Evolutionary conservation across 2,797 vertebrate genomes (phyloP).

Genomic region (Meda fulgida): DNA sequence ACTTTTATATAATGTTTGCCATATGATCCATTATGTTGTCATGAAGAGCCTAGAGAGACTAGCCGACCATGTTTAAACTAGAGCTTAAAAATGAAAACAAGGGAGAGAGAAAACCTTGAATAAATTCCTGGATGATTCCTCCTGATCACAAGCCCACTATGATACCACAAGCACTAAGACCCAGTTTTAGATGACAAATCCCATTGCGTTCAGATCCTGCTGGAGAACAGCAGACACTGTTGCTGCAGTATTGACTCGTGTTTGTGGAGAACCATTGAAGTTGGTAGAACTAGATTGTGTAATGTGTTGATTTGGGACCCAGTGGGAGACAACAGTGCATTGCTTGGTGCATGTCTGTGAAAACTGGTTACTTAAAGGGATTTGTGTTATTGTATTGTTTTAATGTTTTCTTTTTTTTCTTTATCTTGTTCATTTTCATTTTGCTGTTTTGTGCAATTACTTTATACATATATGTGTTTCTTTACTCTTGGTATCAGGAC

Average conservation of each 20-base stretch:
- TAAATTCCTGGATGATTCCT: slow-evolving; percentile 30
- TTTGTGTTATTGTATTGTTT: slow-evolving; percentile 21
- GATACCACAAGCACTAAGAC: not conserved
- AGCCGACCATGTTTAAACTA: not conserved
- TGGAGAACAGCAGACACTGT: not conserved
- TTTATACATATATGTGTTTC: slow-evolving; percentile 46
- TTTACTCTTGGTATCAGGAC: slow-evolving; percentile 40
- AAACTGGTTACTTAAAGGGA: slow-evolving; percentile 45
- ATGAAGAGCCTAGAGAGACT: not conserved
- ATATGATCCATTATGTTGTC: slow-evolving; percentile 4
- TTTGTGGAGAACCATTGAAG: not conserved
- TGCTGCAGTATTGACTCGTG: slow-evolving; percentile 13
- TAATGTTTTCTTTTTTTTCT: not conserved
- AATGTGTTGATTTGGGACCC: slow-evolving; percentile 19
- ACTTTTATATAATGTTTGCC: slow-evolving; percentile 55
- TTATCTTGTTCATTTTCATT: not conserved
- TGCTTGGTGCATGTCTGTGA: slow-evolving; percentile 43
- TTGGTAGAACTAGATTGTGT: slow-evolving; percentile 17
- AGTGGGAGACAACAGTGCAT: slow-evolving; percentile 42
- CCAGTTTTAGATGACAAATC: not conserved
- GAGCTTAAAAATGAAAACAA: not conserved
- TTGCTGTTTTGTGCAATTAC: slow-evolving; percentile 69
- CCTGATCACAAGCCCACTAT: not conserved
- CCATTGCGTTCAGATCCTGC: not conserved
- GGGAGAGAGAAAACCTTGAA: slow-evolving; percentile 6